Conservation (phyloP, 2,888 invertebrate genomes). For the Bellardia bayeri region DNA sequence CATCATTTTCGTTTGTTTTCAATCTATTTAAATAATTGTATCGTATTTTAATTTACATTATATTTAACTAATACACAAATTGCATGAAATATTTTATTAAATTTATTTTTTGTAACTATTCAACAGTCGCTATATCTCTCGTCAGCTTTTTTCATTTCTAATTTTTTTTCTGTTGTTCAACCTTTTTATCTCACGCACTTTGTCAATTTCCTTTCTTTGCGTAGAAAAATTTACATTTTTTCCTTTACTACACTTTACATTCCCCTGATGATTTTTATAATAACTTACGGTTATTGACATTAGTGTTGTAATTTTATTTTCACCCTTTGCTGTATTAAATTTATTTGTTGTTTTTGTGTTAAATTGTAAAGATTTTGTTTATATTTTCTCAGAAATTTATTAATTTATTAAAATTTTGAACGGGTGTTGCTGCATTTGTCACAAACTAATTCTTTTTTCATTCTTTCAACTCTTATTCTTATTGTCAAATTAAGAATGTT, state of each 20-base stretch:
- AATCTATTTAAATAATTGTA: background rate
- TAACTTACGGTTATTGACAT: conserved; percentile 84
- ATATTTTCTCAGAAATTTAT: conserved; percentile 51
- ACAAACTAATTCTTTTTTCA: conserved; percentile 68
- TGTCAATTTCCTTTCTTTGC: conserved; percentile 65
- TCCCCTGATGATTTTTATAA: conserved; percentile 5
- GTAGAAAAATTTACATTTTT: conserved; percentile 51
- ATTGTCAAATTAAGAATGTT: conserved; percentile 27
- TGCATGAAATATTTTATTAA: conserved; percentile 26
- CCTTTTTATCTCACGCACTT: conserved; percentile 69
- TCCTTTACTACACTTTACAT: conserved; percentile 47
- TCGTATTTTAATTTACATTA: too few relatives aligned
- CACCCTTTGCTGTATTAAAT: conserved; percentile 70
- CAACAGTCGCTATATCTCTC: conserved; percentile 35
- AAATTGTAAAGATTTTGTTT: conserved; percentile 35
- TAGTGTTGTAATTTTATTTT: conserved; percentile 79
- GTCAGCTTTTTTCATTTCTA: conserved; percentile 29
- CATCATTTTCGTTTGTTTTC: conserved; percentile 44
- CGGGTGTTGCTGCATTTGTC: conserved; percentile 74
- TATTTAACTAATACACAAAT: conserved; percentile 19
- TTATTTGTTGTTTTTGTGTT: conserved; percentile 57
- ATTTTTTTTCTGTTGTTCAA: conserved; percentile 46
- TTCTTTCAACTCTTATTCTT: conserved; percentile 46
- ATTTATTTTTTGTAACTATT: conserved; percentile 19
- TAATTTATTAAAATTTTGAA: conserved; percentile 74